Base-by-base conservation (phyloP, 2,113 vertebrate species). In the Puntigrus tetrazona region DNA sequence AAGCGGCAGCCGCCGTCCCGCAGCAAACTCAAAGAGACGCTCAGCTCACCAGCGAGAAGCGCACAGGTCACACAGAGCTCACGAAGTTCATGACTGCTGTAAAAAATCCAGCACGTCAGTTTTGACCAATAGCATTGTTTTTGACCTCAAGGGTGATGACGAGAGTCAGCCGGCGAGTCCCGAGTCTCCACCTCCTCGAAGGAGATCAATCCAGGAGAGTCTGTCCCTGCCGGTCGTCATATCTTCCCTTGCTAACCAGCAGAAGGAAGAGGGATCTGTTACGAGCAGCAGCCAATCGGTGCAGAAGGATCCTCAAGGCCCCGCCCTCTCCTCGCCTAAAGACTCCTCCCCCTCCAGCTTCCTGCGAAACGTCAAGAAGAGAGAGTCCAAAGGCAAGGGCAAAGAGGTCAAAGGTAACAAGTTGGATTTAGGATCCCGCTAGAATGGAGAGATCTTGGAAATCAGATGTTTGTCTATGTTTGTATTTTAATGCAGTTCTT, bases 1-100 rank as follows among this genome's bases (percentile, higher is more conserved):
- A 96, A 93, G 88, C 94, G 96, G 10, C 96, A 97, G 84, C 96
- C 94, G 31, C 97, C 97, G 11, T 95, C 97, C 81, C 94, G 97
- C 43, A 95, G 52, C 88, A 97, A 96, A 88, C 92, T 96, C 83
- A 96, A 96, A 88, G 95, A 96, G 88, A 93, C 85, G 85, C 91
- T 95, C 10, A 86, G 88, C 2, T 87, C 89, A 20, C 87, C 89
- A 52, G 89, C 90, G 0, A 86, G 90, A 81, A 87, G 76, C 82
- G 76, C 89, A 76, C 91, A 92, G 94, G 94, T 95, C 69, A 25
- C 69, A 2, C n/a, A 72, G 76, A 88, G 92, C 27, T 41, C 2
- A 16, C 52, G 45, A 76, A 22, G 4, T 65, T 65, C 63, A 65
- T 34, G 18, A 10, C 65, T 36, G 31, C 65, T 36, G 65, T 36